Percentiles rank a stretch among this genome's conserved stretches.
Evolutionary conservation across 2,113 vertebrate species (phyloP).

Genomic region (Panurus biarmicus): DNA sequence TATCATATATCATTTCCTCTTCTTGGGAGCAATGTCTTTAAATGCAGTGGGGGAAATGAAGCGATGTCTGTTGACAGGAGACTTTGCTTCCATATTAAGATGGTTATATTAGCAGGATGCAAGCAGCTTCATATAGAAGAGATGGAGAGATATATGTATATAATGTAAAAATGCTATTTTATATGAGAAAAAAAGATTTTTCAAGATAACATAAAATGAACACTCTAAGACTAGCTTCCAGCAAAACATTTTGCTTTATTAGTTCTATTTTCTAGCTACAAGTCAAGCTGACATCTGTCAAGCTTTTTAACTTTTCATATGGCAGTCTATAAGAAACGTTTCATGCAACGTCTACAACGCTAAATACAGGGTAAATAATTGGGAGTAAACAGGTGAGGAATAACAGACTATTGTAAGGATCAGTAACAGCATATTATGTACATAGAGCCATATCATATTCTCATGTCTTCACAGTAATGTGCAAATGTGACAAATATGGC

Average conservation of each 20-base stretch:
- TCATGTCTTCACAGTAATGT: constrained; percentile 70
- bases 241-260: constrained; percentile 72
- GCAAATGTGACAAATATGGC: constrained; percentile 74
- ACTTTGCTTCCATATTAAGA: background rate
- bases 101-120: background rate
- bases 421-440: constrained; percentile 36
- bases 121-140: constrained; percentile 2
- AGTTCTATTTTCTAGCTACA: constrained; percentile 66
- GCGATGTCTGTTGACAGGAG: background rate
- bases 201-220: constrained; percentile 11
- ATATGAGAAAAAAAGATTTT: background rate
- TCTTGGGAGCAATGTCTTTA: background rate
- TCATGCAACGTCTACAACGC: constrained; percentile 61
- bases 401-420: background rate
- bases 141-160: background rate
- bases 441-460: constrained; percentile 60
- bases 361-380: constrained; percentile 39
- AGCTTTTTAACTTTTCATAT: constrained; percentile 9
- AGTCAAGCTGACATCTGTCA: constrained; percentile 41
- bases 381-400: constrained; percentile 36
- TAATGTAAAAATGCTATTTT: background rate
- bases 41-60: background rate
- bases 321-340: constrained; percentile 42
- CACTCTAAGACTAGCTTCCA: constrained; percentile 54
- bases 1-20: background rate